Evolutionary conservation across 2,888 invertebrate genomes (phyloP).

Genomic region (Arrhopalites spinosus): DNA sequence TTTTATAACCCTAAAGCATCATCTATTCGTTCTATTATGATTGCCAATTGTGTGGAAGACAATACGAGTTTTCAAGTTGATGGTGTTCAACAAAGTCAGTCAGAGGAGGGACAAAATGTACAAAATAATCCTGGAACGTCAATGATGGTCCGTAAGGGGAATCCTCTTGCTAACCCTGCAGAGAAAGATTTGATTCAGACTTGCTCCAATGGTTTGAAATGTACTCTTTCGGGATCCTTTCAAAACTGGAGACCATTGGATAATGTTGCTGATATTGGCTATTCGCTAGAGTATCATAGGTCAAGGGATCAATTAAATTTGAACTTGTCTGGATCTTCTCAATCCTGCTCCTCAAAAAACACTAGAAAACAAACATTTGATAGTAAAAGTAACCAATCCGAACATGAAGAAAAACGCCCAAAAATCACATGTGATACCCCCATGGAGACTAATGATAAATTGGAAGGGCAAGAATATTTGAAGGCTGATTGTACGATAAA

Average conservation of each 20-base stretch:
- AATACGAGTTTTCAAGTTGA: too few relatives aligned
- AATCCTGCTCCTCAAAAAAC: neutral
- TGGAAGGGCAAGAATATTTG: too few relatives aligned
- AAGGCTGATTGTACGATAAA: too few relatives aligned
- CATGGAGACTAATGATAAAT: neutral
- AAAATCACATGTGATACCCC: conserved; percentile 2
- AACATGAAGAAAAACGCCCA: conserved; percentile 6
- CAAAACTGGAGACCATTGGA: conserved; percentile 52
- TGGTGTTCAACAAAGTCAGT: conserved; percentile 9
- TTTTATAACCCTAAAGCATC: conserved; percentile 82
- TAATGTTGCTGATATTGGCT: conserved; percentile 49
- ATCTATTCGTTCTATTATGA: conserved; percentile 76
- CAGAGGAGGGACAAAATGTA: neutral
- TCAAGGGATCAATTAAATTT: neutral
- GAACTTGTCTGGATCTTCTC: conserved; percentile 4
- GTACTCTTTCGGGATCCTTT: conserved; percentile 43
- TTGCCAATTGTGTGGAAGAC: conserved; percentile 70
- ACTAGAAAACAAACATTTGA: conserved; percentile 6
- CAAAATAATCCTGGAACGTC: neutral
- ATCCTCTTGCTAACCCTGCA: neutral
- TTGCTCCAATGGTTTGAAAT: conserved; percentile 42
- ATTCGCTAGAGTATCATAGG: conserved; percentile 43
- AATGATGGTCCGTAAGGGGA: too few relatives aligned
- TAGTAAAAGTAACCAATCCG: neutral
- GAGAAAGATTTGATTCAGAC: conserved; percentile 40